Evolutionary conservation across 1,140 invertebrate species (phyloP).

Genomic region (Andrena cerasifolii): DNA sequence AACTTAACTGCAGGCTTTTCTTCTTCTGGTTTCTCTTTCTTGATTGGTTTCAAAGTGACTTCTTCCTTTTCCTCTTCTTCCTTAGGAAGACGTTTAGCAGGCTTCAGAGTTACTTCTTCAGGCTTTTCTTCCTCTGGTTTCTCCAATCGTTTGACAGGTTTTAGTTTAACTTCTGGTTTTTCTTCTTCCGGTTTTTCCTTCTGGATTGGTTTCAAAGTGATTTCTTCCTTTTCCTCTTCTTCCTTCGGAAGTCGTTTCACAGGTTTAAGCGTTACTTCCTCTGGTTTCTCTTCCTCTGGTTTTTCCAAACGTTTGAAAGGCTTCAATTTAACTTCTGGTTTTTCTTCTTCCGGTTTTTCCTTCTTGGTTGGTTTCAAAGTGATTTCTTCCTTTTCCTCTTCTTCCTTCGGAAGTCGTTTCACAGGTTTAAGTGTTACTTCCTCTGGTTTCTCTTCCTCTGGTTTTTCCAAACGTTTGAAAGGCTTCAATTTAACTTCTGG

Average conservation of each 20-base stretch:
- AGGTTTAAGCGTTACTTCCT: conserved; percentile 61
- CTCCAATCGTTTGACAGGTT: conserved; percentile 50
- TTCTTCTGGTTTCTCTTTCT: conserved; percentile 71
- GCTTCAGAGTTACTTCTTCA: conserved; percentile 53
- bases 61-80: conserved; percentile 56
- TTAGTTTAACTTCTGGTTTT: conserved; percentile 65
- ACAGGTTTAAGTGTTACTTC: conserved; percentile 60
- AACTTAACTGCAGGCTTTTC: conserved; percentile 64
- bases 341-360: conserved; percentile 56
- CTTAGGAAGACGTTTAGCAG: conserved; percentile 38
- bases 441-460: conserved; percentile 48
- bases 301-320: conserved; percentile 53
- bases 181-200: conserved; percentile 58
- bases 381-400: conserved; percentile 44
- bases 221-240: conserved; percentile 49
- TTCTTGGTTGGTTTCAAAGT: conserved; percentile 37
- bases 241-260: conserved; percentile 55
- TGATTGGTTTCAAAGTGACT: conserved; percentile 73
- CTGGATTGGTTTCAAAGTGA: conserved; percentile 73
- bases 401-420: conserved; percentile 64
- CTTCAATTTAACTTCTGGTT: conserved; percentile 70
- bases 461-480: conserved; percentile 69
- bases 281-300: conserved; percentile 39
- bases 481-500: conserved; percentile 68
- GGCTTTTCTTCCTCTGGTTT: conserved; percentile 37